Base-by-base conservation (phyloP, 2,797 vertebrate genomes). In the Acrossocheilus wenchowensis region DNA sequence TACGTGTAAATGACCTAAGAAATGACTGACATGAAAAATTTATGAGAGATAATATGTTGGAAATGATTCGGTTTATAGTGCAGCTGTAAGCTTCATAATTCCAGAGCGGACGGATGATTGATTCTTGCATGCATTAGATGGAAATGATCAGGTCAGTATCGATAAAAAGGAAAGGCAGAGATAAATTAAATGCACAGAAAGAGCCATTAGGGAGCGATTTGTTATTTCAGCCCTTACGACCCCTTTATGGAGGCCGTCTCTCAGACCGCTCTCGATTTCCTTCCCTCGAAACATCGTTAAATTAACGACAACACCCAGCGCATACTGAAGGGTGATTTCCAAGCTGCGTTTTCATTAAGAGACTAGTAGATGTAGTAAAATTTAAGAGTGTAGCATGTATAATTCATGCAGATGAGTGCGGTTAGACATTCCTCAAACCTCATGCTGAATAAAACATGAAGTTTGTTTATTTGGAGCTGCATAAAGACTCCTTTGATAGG, bases 361-460 rank as follows among this genome's bases (percentile, higher is more conserved):
- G 4, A 78, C 77, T 78, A 26, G 48, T 75, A 52, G 48, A 52
- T 19, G 48, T 52, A 52, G 54, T 62, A 62, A 43, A 43, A 41
- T 43, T 5, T 78, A 78, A 78, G 54, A 1, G 4, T 19, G 54
- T 7, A 2, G 23, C 54, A 78, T 78, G n/a, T 78, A 78, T 78
- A 43, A 78, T 62, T 78, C 21, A 78, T 78, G 77, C 77, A 41
- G 77, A 62, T 10, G 77, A 78, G 77, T 39, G 74, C 3, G 12
- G 23, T 57, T 41, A 43, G 54, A 78, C 23, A 14, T 62, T 43
- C 41, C 77, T 60, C 54, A 8, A 26, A 19, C 36, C 77, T 41
- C 54, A 10, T 9, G 39, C 54, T 78, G 77, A 78, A 78, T 78
- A 78, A 78, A 78, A 26, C 77, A 78, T 78, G 77, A 62, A 10